A percentile compares a stretch with the other conserved stretches of the same genome.
phyloP scores from a whole-genome alignment of 2,113 vertebrate genomes.

The Elachura formosa region DNA sequence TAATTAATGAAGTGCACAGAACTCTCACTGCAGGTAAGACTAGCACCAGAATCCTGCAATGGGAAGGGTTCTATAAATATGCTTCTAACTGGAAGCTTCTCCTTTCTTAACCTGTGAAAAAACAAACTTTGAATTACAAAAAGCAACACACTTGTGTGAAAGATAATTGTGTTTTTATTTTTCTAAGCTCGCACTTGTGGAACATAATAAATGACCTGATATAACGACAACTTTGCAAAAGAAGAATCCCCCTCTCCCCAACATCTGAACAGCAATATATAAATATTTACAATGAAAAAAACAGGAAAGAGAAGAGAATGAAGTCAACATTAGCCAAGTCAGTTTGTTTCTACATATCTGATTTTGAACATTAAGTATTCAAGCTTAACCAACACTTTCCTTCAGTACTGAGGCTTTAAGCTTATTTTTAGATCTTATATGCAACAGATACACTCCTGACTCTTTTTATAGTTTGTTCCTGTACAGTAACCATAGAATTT shows the following conservation, averaged over 20 bases:
- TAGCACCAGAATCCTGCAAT: neutral
- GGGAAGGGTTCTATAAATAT: neutral
- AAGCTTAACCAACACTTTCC: neutral
- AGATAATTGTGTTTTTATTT: slow-evolving; percentile 71
- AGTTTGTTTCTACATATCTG: slow-evolving; percentile 21
- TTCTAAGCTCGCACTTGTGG: slow-evolving; percentile 63
- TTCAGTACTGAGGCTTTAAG: neutral
- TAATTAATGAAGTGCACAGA: neutral
- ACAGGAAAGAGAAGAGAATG: slow-evolving; percentile 65
- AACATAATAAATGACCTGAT: slow-evolving; percentile 74
- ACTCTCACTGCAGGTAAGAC: neutral
- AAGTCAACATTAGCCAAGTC: slow-evolving; percentile 47
- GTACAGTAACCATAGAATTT: slow-evolving; percentile 33
- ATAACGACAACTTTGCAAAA: slow-evolving; percentile 71
- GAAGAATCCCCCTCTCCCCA: slow-evolving; percentile 26
- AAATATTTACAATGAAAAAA: slow-evolving; percentile 81
- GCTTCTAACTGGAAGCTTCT: neutral
- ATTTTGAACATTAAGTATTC: slow-evolving; percentile 48
- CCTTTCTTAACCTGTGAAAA: neutral
- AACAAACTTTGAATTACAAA: neutral
- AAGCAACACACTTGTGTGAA: slow-evolving; percentile 43
- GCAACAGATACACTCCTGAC: neutral
- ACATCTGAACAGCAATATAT: slow-evolving; percentile 69
- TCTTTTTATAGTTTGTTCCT: slow-evolving; percentile 22
- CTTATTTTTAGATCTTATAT: neutral